A percentile compares a stretch with the other conserved stretches of the same genome.
Evolutionary conservation across 2,797 vertebrate species (phyloP).

Genomic region (Cryptoblepharus egeriae): DNA sequence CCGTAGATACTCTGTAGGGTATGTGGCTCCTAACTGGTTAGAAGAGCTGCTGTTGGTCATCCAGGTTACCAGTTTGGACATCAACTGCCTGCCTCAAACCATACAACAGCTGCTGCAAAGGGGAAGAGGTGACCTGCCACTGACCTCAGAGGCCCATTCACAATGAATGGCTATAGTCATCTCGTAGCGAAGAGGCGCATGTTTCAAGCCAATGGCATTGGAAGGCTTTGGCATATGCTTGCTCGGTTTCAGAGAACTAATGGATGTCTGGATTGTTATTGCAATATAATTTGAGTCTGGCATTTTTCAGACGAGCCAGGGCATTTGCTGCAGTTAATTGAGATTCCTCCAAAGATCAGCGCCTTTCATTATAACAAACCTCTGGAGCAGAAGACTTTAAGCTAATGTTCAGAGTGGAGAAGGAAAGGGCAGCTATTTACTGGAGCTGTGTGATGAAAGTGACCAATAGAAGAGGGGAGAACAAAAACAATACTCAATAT

Average conservation of each 20-base stretch:
- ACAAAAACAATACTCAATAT: neutral
- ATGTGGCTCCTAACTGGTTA: too few relatives aligned
- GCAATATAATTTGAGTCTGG: slow-evolving; percentile 59
- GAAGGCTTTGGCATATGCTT: slow-evolving; percentile 26
- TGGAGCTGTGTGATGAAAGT: neutral
- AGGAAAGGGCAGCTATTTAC: slow-evolving; percentile 50
- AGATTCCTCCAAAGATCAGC: slow-evolving; percentile 54
- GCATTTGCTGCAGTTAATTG: slow-evolving; percentile 62
- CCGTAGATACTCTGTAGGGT: too few relatives aligned
- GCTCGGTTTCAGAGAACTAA: slow-evolving; percentile 11
- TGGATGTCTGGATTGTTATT: slow-evolving; percentile 25
- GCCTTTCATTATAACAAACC: slow-evolving; percentile 59
- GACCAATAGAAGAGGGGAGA: neutral
- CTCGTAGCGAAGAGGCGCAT: slow-evolving; percentile 18
- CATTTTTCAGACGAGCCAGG: slow-evolving; percentile 48
- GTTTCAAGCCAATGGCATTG: neutral
- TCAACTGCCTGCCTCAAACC: neutral
- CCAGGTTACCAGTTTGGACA: neutral
- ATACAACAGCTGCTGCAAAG: neutral
- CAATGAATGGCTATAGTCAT: slow-evolving; percentile 19
- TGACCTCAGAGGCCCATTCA: neutral
- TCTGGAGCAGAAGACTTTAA: slow-evolving; percentile 50
- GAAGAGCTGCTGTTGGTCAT: neutral
- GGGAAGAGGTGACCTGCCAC: too few relatives aligned
- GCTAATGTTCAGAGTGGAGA: slow-evolving; percentile 56